Conservation (phyloP, 1,140 invertebrate species). For the Drosophila lacertosa region DNA sequence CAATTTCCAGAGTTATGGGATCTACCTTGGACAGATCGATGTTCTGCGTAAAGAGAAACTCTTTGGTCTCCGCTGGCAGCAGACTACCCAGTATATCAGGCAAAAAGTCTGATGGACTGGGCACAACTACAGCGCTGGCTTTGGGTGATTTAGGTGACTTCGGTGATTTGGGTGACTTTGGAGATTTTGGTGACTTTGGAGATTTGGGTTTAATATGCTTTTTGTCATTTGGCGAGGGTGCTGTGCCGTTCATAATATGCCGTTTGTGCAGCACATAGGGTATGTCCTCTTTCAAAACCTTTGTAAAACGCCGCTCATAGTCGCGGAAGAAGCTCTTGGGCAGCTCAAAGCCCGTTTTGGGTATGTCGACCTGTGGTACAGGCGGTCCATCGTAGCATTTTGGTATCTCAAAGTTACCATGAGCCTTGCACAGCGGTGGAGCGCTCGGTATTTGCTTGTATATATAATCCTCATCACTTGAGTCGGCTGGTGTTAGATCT, state of each 20-base stretch:
- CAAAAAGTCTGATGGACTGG: conserved; percentile 64
- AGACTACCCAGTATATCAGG: conserved; percentile 81
- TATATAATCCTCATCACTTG: conserved; percentile 90
- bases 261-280: conserved; percentile 92
- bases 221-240: conserved; percentile 86
- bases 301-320: conserved; percentile 85
- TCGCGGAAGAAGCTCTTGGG: conserved; percentile 87
- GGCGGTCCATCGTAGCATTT: conserved; percentile 82
- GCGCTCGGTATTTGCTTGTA: conserved; percentile 89
- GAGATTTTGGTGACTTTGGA: conserved; percentile 86
- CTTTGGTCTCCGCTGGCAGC: conserved; percentile 82
- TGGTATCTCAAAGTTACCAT: conserved; percentile 88
- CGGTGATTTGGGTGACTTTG: conserved; percentile 86
- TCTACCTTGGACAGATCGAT: conserved; percentile 89
- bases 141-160: conserved; percentile 85
- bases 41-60: conserved; percentile 89
- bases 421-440: conserved; percentile 87
- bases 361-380: conserved; percentile 82
- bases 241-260: conserved; percentile 92
- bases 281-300: conserved; percentile 87
- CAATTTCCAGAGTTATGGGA: conserved; percentile 88
- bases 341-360: conserved; percentile 85
- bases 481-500: conserved; percentile 91
- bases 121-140: conserved; percentile 14
- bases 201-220: conserved; percentile 86